phyloP scores from a whole-genome alignment of 2,797 vertebrate species.

The Poeciliopsis infans region DNA sequence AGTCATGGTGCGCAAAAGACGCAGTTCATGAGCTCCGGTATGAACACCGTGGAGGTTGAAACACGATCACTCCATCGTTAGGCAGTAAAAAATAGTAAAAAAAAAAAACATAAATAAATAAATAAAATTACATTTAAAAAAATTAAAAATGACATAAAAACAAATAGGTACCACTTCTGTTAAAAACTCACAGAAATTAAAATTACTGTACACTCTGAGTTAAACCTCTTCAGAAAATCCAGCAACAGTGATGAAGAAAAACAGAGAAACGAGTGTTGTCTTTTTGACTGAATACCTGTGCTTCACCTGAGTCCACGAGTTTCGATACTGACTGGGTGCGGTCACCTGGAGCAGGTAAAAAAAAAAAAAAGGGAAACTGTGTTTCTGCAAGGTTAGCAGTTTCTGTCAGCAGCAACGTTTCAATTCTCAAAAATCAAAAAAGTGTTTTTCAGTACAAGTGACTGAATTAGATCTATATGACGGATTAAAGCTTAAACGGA shows the following conservation, averaged over 20 bases:
- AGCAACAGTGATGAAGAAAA: not conserved
- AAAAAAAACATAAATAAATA: not conserved
- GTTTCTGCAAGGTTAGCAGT: slow-evolving; percentile 26
- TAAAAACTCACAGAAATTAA: not conserved
- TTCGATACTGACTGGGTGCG: slow-evolving; percentile 54
- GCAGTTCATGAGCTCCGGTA: not conserved
- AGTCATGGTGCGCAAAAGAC: slow-evolving; percentile 50
- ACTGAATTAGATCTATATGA: not conserved
- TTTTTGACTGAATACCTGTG: slow-evolving; percentile 48
- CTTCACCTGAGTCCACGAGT: slow-evolving; percentile 52
- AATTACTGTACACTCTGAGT: not conserved
- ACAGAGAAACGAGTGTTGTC: not conserved
- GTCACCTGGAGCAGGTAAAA: slow-evolving; percentile 16
- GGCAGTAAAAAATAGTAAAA: not conserved
- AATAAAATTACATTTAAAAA: no score
- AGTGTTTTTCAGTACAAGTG: not conserved
- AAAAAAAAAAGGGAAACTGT: slow-evolving; percentile 8
- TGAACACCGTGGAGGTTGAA: slow-evolving; percentile 2
- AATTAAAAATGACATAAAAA: not conserved
- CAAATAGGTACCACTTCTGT: not conserved
- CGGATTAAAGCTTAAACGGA: not conserved
- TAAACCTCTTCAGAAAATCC: not conserved
- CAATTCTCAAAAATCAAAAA: not conserved
- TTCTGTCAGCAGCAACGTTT: slow-evolving; percentile 34
- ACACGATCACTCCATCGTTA: slow-evolving; percentile 30